Base-by-base conservation (phyloP, 2,888 invertebrate species). In the Brachylomia viminalis region DNA sequence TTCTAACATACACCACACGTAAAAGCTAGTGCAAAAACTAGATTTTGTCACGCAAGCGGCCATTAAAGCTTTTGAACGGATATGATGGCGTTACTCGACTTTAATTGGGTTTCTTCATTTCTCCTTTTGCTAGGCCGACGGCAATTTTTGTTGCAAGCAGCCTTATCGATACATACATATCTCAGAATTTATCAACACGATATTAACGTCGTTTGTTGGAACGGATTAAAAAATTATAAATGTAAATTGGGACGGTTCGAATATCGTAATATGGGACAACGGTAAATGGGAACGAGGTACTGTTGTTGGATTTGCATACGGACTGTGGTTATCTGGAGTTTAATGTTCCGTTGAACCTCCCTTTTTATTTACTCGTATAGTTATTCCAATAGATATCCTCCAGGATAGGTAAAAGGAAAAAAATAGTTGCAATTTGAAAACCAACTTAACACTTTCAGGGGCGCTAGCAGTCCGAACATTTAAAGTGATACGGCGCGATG, bases 21-120 rank as follows among this genome's bases (percentile, higher is more conserved):
- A 83, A 77, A 86, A 88, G 87, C 86, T 87, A 75, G 84, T 68
- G 88, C 82, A 92, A 92, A 92, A 92, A 93, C 95, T 92, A 94
- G 95, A 94, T 94, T 95, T 95, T 93, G 94, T 95, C 95, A 94
- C 92, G 92, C 93, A 91, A 90, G 89, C 89, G 90, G 87, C 91
- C 91, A 94, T 94, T 95, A 94, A 91, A 89, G 88, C 90, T 91
- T 92, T 88, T 89, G 91, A 94, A 88, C 94, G 95, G 95, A 95
- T 95, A 93, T 90, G 89, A 91, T 92, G 91, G 91, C 89, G 90
- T 91, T 92, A 91, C 91, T 92, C 87, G 89, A 87, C 90, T 90
- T 94, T 95, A 95, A 95, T 95, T 95, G 94, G 93, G 90, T 91
- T 91, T 87, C 89, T 92, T 91, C 90, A 92, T 94, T 93, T 93